Evolutionary conservation across 1,140 invertebrate species (phyloP), one percentile per base, ranked within the genome.

Genomic region (Drosophila equinoxialis): DNA sequence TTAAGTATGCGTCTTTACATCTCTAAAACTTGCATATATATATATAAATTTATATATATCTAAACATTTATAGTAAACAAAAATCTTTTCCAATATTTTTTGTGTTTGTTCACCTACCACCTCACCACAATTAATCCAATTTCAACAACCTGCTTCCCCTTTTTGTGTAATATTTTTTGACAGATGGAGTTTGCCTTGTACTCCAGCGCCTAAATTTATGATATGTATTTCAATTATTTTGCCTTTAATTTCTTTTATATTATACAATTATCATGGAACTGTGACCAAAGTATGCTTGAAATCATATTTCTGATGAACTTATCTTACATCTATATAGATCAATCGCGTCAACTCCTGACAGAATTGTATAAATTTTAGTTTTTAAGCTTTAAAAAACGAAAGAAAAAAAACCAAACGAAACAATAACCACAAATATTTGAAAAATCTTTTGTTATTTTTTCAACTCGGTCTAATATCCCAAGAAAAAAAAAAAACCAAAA

Each of bases 361-460:
- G 74, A 59, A 68, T 80, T 87, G 84, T 87, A 80, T 87, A 84
- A 74, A 72, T 71, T 83, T 80, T 81, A 75, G 74, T 81, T 80
- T n/a, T 39, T 83, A 83, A 78, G 74, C 61, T 71, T 51, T 17
- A 48, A 11, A 2, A 65, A 61, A 64, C 17, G 17, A 17, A 17
- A 17, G 17, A 30, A 63, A 66, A 66, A 69, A 67, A 64, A 37
- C 37, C 58, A 66, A 17, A 65, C 20, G 13, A 51, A 67, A 20
- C 54, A n/a, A 33, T 48, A 42, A 55, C 33, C 55, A 65, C 58
- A 74, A 37, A 62, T 48, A 72, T 54, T 58, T 60, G 66, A 86
- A 79, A 48, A 68, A 65, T 74, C 58, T 67, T 78, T 72, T 73
- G 41, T 79, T 71, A 51, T 30, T 74, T 85, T 86, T 60, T 71